phyloP scores from a whole-genome alignment of 2,888 invertebrate genomes.

The Serripes groenlandicus region DNA sequence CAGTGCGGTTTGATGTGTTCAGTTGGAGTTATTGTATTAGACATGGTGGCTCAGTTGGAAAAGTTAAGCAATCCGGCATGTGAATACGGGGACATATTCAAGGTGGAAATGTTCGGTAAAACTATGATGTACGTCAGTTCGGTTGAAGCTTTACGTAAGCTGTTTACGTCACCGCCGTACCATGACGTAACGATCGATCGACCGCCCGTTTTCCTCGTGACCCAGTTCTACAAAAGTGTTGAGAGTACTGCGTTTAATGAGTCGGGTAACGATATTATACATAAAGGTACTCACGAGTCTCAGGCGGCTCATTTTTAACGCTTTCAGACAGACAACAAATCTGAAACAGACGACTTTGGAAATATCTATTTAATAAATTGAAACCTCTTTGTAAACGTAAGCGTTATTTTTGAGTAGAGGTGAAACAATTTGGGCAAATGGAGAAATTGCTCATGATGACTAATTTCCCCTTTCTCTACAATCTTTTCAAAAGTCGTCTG shows the following conservation, averaged over 20 bases:
- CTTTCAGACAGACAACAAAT: too few species aligned
- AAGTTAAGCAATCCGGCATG: background rate
- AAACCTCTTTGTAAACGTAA: background rate
- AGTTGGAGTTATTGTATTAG: too few species aligned
- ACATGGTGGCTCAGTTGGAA: background rate
- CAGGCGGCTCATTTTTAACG: background rate
- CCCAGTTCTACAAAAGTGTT: background rate
- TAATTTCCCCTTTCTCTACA: too few species aligned
- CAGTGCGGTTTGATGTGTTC: too few species aligned
- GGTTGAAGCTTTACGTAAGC: slow-evolving; percentile 6
- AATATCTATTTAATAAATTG: background rate
- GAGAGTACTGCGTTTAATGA: slow-evolving; percentile 14
- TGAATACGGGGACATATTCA: slow-evolving; percentile 1
- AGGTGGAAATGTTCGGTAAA: slow-evolving; percentile 4
- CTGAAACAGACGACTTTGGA: too few species aligned
- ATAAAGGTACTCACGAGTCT: background rate
- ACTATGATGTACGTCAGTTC: slow-evolving; percentile 4
- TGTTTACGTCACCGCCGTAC: slow-evolving; percentile 9
- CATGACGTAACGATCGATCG: slow-evolving; percentile 6
- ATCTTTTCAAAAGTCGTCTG: too few species aligned
- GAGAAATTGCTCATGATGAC: too few species aligned
- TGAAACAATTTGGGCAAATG: too few species aligned
- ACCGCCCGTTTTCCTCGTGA: background rate
- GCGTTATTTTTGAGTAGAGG: too few species aligned
- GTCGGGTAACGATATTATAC: background rate